Evolutionary conservation across 2,797 vertebrate genomes (phyloP).

Genomic region (Novumbra hubbsi): DNA sequence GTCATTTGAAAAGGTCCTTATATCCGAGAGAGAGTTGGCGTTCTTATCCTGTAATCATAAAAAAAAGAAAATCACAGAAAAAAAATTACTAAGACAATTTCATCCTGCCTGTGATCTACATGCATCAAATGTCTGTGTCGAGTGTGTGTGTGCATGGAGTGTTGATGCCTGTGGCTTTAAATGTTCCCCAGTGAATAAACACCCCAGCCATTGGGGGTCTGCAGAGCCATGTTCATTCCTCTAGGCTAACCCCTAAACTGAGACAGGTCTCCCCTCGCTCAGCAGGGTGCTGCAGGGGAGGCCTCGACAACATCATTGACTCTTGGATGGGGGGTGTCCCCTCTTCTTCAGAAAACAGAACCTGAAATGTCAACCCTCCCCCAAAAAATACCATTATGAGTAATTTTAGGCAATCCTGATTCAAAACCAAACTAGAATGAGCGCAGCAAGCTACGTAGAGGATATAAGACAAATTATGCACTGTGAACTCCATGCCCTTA

Average conservation of each 20-base stretch:
- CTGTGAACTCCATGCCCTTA: not conserved
- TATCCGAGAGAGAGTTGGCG: conserved; percentile 22
- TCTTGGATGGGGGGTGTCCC: conserved; percentile 1
- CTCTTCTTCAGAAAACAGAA: not conserved
- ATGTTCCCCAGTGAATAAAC: too few species aligned
- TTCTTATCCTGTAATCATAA: conserved; percentile 23
- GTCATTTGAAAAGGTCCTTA: conserved; percentile 47
- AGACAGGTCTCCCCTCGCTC: not conserved
- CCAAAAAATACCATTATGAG: not conserved
- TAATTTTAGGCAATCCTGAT: conserved; percentile 3
- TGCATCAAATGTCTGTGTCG: conserved; percentile 11
- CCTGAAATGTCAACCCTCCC: conserved; percentile 5
- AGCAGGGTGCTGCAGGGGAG: not conserved
- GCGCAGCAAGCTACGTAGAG: not conserved
- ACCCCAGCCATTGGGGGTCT: not conserved
- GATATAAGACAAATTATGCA: not conserved
- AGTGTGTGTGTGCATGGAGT: not conserved
- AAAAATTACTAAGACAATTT: not conserved
- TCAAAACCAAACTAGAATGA: not conserved
- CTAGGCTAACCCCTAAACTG: not conserved
- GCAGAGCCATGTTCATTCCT: not conserved
- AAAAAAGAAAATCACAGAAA: not conserved
- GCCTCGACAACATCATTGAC: not conserved
- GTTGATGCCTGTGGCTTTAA: not conserved
- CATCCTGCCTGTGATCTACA: conserved; percentile 16